phyloP scores from a whole-genome alignment of 2,797 vertebrate genomes.

The Okamejei kenojei region DNA sequence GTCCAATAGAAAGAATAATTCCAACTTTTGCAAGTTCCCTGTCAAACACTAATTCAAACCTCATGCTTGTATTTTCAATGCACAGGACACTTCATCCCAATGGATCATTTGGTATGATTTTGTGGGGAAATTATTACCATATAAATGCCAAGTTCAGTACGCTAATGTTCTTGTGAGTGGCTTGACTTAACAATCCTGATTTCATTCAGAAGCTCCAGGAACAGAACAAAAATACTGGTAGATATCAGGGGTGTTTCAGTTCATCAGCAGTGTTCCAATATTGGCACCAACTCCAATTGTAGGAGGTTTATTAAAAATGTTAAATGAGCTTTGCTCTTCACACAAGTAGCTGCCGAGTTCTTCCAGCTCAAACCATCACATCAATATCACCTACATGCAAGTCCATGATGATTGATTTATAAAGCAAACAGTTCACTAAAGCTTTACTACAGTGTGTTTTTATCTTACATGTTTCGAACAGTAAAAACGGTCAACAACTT shows the following conservation, averaged over 20 bases:
- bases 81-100: background rate
- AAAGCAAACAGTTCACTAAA: background rate
- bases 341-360: background rate
- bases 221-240: background rate
- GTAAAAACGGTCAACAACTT: background rate
- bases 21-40: background rate
- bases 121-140: too few relatives aligned
- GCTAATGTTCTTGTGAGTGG: too few relatives aligned
- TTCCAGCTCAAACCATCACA: background rate
- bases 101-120: too few relatives aligned
- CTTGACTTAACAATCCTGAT: too few relatives aligned
- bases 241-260: background rate
- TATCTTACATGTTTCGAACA: background rate
- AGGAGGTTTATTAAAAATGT: background rate
- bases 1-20: background rate
- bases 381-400: background rate
- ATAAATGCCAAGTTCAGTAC: too few relatives aligned
- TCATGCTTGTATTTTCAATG: background rate
- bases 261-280: background rate
- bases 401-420: background rate
- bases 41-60: background rate
- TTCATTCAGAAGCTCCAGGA: too few relatives aligned
- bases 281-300: background rate
- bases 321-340: background rate
- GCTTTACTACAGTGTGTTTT: background rate